Evolutionary conservation across 2,888 invertebrate genomes (phyloP), one percentile per base, ranked within the genome.

Genomic region (Pollenia labialis): DNA sequence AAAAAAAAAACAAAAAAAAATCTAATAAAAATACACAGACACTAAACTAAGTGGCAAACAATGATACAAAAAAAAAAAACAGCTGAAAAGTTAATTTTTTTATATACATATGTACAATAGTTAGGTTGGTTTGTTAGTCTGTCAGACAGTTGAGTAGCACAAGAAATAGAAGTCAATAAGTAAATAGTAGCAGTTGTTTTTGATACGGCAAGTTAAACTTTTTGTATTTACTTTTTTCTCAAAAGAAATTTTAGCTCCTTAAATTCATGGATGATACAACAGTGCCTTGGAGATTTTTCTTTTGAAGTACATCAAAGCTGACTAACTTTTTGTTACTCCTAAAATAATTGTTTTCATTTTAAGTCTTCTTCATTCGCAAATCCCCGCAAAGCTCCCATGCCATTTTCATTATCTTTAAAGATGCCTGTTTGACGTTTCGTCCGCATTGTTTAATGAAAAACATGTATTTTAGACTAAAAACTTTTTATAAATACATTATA

Each of bases 161-260:
- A 11, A 74, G 66, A 32, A 32, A 32, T 62, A 66, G 46, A 74
- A 74, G 48, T 64, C 60, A 62, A 50, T 50, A 66, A 48, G 18
- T 54, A 48, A 23, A 18, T 66, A 48, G 16, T 18, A 83, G 40
- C 44, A 66, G 66, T 58, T 54, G 42, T 79, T 76, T 46, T 75
- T 69, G 44, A 66, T 80, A 75, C 40, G 40, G 6, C 68, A 64
- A 83, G 64, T 80, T 80, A 86, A 82, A 68, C 10, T 18, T 79
- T 62, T 46, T 48, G n/a, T 52, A 9, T 32, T 46, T 50, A 68
- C 42, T 68, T 9, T 54, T 75, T 72, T 66, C 79, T 69, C 12
- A 72, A 60, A 56, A 83, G 1, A 64, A 76, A 71, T 23, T 54
- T 46, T 52, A 81, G 11, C 58, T 66, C 11, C 68, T 56, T 42